Percentiles rank a stretch among this genome's conserved stretches.
These are phyloP conservation scores for Neoarius graeffei DNA, from an alignment of 2,113 vertebrate genomes.

Conservation along the genomic window DNA sequence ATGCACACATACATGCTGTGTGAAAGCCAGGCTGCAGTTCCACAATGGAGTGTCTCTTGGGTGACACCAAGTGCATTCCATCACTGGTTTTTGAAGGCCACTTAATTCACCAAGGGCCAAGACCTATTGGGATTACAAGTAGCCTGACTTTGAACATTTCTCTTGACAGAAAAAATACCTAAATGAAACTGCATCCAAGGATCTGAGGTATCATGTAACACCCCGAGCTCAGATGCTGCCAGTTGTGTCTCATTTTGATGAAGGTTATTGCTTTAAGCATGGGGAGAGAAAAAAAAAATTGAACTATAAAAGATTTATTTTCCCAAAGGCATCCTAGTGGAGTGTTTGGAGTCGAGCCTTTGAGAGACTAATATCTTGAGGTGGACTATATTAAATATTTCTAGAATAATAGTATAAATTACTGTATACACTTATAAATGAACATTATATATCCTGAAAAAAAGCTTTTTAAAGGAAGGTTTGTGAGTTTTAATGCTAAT, in stretches of 20 bases:
- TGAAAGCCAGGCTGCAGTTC: not conserved
- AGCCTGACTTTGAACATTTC: not conserved
- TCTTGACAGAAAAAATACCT: not conserved
- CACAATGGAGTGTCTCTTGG: not conserved
- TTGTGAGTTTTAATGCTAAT: not conserved
- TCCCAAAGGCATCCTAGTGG: not conserved
- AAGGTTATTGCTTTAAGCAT: constrained; percentile 11
- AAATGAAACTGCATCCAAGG: not conserved
- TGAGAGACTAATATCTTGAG: constrained; percentile 3
- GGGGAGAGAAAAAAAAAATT: no score
- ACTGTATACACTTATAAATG: not conserved
- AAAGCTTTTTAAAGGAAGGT: not conserved
- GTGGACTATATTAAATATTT: not conserved
- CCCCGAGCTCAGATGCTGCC: not conserved
- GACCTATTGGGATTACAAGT: not conserved
- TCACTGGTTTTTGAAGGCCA: constrained; percentile 1
- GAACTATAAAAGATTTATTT: not conserved
- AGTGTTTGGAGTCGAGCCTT: not conserved
- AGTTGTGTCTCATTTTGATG: not conserved
- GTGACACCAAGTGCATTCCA: not conserved
- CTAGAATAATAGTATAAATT: not conserved
- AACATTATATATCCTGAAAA: not conserved
- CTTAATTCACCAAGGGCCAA: constrained; percentile 1
- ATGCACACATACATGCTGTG: not conserved
- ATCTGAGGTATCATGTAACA: not conserved